Conservation (phyloP, 2,797 vertebrate species). For the Brotogeris chrysoptera region DNA sequence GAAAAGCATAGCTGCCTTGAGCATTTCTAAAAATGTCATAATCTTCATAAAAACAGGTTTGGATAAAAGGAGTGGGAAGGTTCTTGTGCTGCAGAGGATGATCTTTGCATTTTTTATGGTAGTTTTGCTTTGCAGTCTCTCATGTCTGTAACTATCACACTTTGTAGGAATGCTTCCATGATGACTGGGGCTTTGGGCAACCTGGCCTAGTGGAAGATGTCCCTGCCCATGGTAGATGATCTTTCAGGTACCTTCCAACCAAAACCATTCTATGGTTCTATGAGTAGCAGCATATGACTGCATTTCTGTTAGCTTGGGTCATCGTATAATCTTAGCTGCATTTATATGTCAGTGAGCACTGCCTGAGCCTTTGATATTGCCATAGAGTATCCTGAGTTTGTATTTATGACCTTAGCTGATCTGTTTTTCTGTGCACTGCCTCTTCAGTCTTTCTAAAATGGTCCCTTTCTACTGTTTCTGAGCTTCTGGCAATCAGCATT, state of each 20-base stretch:
- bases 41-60: neutral
- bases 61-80: neutral
- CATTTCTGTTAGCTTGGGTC: neutral
- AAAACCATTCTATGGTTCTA: neutral
- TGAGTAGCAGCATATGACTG: neutral
- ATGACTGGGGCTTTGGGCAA: neutral
- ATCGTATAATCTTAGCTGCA: neutral
- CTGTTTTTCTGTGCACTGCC: neutral
- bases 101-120: neutral
- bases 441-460: neutral
- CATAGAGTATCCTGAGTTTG: neutral
- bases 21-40: neutral
- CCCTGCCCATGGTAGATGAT: neutral
- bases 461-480: neutral
- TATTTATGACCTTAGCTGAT: neutral
- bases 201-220: neutral
- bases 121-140: neutral
- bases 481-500: neutral
- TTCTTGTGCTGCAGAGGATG: neutral
- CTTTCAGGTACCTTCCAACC: neutral
- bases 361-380: neutral
- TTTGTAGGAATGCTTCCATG: neutral
- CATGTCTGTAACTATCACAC: neutral
- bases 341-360: neutral
- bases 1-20: neutral